These are phyloP conservation scores for Porphyrio hochstetteri DNA, from an alignment of 2,113 vertebrate genomes.

Conservation along the genomic window DNA sequence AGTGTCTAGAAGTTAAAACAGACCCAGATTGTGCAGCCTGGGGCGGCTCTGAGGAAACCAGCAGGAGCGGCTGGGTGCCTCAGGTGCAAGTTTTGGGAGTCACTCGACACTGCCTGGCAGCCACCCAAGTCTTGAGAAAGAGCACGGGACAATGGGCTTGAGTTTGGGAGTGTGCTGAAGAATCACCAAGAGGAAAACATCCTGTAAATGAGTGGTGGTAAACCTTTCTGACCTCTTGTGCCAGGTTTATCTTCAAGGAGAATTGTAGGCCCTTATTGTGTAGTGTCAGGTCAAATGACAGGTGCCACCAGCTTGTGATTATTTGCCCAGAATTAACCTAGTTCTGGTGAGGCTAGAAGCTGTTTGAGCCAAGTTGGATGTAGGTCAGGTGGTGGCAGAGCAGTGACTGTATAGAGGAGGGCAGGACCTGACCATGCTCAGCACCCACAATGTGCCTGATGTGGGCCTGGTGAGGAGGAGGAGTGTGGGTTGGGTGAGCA, in stretches of 20 bases:
- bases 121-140: background rate
- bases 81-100: background rate
- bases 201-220: background rate
- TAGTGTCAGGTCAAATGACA: background rate
- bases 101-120: background rate
- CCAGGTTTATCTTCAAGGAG: background rate
- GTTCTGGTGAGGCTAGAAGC: background rate
- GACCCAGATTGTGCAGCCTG: background rate
- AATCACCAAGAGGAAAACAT: background rate
- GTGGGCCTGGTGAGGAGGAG: background rate
- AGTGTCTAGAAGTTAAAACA: background rate
- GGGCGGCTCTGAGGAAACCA: background rate
- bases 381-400: background rate
- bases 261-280: background rate
- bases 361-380: background rate
- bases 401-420: background rate
- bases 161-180: background rate
- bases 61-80: background rate
- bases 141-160: accelerated
- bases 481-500: background rate
- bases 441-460: background rate
- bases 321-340: background rate
- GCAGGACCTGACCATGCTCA: background rate
- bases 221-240: background rate
- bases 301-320: conserved; percentile 6